phyloP scores from a whole-genome alignment of 2,113 vertebrate genomes.

The Catharus minimus region DNA sequence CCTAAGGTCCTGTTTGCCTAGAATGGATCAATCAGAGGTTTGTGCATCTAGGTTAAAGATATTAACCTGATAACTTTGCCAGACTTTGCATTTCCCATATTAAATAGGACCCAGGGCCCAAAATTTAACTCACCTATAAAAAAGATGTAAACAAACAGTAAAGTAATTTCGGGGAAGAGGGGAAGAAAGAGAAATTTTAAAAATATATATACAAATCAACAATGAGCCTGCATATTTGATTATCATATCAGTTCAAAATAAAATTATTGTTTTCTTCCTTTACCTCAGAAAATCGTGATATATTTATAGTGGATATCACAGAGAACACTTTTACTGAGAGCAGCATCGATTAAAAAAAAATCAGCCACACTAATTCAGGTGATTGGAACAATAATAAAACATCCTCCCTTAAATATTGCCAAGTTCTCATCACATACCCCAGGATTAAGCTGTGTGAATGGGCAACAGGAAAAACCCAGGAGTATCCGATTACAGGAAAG shows the following conservation, averaged over 20 bases:
- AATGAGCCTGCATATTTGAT: background rate
- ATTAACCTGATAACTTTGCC: background rate
- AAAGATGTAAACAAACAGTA: background rate
- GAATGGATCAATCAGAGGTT: background rate
- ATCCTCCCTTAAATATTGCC: conserved; percentile 46
- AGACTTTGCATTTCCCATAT: conserved; percentile 29
- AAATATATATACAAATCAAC: too few species aligned
- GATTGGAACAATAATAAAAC: conserved; percentile 36
- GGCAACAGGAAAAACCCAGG: conserved; percentile 85
- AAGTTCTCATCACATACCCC: conserved; percentile 75
- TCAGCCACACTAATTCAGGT: conserved; percentile 14
- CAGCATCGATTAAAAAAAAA: background rate
- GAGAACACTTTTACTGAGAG: background rate
- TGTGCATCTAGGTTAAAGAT: background rate
- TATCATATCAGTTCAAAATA: background rate
- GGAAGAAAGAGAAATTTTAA: too few species aligned
- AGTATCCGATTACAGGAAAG: conserved; percentile 95
- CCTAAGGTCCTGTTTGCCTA: conserved; percentile 20
- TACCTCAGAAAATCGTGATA: background rate
- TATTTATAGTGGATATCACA: background rate
- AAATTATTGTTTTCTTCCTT: background rate
- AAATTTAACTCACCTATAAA: background rate
- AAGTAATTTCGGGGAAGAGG: background rate
- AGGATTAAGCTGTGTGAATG: conserved; percentile 86
- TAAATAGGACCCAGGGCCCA: background rate